Evolutionary conservation across 2,888 invertebrate species (phyloP).

Genomic region (Volucella zonaria): DNA sequence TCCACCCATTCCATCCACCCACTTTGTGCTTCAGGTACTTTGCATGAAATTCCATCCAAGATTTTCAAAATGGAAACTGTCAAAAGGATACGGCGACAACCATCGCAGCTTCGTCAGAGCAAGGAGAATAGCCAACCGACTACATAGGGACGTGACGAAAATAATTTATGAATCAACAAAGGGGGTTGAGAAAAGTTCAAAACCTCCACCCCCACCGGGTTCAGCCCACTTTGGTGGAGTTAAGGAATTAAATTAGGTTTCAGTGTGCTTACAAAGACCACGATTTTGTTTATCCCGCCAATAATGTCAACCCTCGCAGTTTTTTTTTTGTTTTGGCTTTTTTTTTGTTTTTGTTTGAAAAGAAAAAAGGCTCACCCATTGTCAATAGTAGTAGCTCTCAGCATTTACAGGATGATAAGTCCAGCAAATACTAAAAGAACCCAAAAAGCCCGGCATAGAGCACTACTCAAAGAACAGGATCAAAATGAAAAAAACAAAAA

Average conservation of each 20-base stretch:
- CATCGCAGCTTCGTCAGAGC: background rate
- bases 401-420: constrained; percentile 61
- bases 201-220: background rate
- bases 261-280: constrained; percentile 53
- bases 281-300: constrained; percentile 64
- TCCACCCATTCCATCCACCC: background rate
- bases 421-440: constrained; percentile 44
- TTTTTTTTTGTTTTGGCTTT: too few species aligned
- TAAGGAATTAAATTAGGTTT: constrained; percentile 65
- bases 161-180: constrained; percentile 70
- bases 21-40: constrained; percentile 51
- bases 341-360: background rate
- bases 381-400: constrained; percentile 43
- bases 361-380: constrained; percentile 27
- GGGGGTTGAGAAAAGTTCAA: constrained; percentile 15
- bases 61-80: constrained; percentile 58
- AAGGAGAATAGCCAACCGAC: background rate
- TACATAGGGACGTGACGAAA: constrained; percentile 60
- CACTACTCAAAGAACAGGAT: constrained; percentile 5
- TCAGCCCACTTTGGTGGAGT: constrained; percentile 44
- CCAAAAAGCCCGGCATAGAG: constrained; percentile 10
- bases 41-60: constrained; percentile 49
- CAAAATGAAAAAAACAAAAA: constrained; percentile 28
- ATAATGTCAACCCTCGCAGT: constrained; percentile 34
- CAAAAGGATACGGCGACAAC: constrained; percentile 25